Base-by-base conservation (phyloP, 2,797 vertebrate genomes). In the Chelon labrosus region DNA sequence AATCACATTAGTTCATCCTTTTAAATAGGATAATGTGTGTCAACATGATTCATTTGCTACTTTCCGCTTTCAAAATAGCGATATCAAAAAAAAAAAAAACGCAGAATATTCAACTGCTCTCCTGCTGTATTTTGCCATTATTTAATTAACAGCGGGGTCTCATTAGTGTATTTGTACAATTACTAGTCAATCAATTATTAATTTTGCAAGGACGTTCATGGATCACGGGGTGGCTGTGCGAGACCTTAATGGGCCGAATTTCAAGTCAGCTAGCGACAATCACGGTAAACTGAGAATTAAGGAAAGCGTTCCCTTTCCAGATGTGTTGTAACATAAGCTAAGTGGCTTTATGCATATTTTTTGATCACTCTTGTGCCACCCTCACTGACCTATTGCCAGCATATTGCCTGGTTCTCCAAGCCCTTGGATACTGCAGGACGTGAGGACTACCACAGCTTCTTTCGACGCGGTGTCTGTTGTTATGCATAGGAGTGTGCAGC, bases 1-100 rank as follows among this genome's bases (percentile, higher is more conserved):
- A 52, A 82, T 66, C 22, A 3, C 25, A 68, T 69, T 61, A 71
- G 63, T 57, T 75, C 39, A 62, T 49, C 49, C 52, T 62, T 82
- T 53, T 51, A 41, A 57, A 58, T 11, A 31, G 22, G 47, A 72
- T 44, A 66, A 44, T 68, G 79, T n/a, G 22, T 47, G 65, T 64
- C 55, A 56, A 52, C 42, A 56, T 77, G 56, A 75, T 66, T 67
- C 0, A 50, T 75, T 51, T 54, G 56, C 39, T 70, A 66, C 42
- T 77, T 58, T 51, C 10, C 2, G 2, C 35, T 62, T 77, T 69
- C 19, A 65, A 70, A 77, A 75, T 22, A 59, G 22, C 38, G n/a
- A 57, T 0, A 41, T 31, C 3, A 20, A 11, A 42, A 50, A 64
- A 16, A 2, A 42, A 13, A 5, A 14, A 19, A 35, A 8, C 20